Conservation (phyloP, 1,140 invertebrate genomes). For the Lepidotrigona ventralis region DNA sequence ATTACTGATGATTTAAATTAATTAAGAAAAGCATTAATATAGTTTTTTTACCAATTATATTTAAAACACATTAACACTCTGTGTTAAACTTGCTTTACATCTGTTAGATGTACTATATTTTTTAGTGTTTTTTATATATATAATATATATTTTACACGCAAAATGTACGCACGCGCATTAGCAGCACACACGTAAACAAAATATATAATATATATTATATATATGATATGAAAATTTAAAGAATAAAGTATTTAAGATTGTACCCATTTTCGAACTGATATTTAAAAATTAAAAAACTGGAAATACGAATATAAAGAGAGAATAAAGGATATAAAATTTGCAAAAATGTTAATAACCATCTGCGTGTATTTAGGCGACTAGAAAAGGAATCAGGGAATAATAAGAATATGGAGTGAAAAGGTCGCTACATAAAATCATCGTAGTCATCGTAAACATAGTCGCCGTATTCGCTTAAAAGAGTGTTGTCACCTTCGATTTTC, state of each 20-base stretch:
- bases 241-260: background rate
- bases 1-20: background rate
- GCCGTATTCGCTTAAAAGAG: slow-evolving; percentile 81
- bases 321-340: slow-evolving; percentile 57
- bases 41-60: background rate
- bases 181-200: background rate
- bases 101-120: background rate
- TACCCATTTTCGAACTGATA: slow-evolving; percentile 3
- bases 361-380: slow-evolving; percentile 73
- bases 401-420: slow-evolving; percentile 66
- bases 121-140: background rate
- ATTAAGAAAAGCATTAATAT: background rate
- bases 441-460: slow-evolving; percentile 82
- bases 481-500: slow-evolving; percentile 87
- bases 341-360: slow-evolving; percentile 59
- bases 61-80: slow-evolving; percentile 17
- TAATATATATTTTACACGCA: background rate
- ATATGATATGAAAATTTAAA: slow-evolving; percentile 14
- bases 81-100: slow-evolving; percentile 27
- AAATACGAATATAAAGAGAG: slow-evolving; percentile 19
- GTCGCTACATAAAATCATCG: slow-evolving; percentile 86
- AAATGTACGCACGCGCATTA: background rate
- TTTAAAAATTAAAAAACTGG: slow-evolving; percentile 6
- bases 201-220: slow-evolving; percentile 4
- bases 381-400: slow-evolving; percentile 56